Evolutionary conservation across 2,797 vertebrate species (phyloP).

Genomic region (Cuculus canorus): DNA sequence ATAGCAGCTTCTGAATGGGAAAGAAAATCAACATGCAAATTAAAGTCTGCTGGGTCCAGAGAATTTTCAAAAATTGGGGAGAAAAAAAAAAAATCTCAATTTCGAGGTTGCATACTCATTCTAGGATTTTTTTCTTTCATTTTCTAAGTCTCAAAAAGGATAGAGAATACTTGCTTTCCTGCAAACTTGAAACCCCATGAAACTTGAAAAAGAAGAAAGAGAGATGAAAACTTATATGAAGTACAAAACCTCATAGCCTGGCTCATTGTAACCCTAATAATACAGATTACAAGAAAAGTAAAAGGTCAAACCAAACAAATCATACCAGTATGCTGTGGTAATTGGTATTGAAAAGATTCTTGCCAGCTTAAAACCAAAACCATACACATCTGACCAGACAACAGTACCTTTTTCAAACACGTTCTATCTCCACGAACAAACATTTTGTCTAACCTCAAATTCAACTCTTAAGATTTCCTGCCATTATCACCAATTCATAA

Average conservation of each 20-base stretch:
- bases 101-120: neutral
- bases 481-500: neutral
- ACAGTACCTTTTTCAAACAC: neutral
- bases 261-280: accelerated
- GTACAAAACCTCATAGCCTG: neutral
- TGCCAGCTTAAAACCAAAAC: neutral
- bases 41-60: neutral
- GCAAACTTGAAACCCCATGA: neutral
- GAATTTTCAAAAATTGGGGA: neutral
- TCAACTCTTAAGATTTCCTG: neutral
- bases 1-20: neutral
- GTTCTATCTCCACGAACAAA: neutral
- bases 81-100: neutral
- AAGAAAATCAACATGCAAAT: neutral
- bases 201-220: neutral
- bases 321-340: neutral
- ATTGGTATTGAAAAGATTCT: neutral
- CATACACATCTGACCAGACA: neutral
- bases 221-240: neutral
- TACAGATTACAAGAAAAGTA: neutral
- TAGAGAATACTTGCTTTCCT: neutral
- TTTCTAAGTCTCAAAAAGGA: neutral
- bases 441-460: neutral
- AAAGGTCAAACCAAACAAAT: neutral
- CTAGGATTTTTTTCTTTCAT: too few relatives aligned